Conservation (phyloP, 2,113 vertebrate species). For the Xiphophorus maculatus region DNA sequence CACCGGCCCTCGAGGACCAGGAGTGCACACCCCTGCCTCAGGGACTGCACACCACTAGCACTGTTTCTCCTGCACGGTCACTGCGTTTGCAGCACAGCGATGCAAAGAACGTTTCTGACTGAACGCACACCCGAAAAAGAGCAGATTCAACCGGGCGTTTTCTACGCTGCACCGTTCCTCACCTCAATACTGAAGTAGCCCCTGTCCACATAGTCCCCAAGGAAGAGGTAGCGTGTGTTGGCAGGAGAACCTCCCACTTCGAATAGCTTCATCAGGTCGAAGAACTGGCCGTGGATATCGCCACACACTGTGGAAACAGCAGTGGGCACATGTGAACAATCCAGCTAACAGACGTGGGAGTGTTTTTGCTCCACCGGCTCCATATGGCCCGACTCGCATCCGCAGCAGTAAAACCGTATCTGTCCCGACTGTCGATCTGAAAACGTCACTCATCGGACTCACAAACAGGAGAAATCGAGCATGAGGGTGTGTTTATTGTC, state of each 20-base stretch:
- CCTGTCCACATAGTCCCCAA: conserved; percentile 92
- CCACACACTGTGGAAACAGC: conserved; percentile 76
- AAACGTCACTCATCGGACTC: conserved; percentile 30
- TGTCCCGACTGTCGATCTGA: conserved; percentile 31
- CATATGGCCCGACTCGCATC: conserved; percentile 48
- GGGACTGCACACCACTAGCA: conserved; percentile 6
- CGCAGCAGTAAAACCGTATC: conserved; percentile 34
- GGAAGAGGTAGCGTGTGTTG: conserved; percentile 85
- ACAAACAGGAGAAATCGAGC: not conserved
- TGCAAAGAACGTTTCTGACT: not conserved
- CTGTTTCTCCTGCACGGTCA: conserved; percentile 15
- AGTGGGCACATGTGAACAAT: conserved; percentile 4
- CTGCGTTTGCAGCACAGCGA: conserved; percentile 5
- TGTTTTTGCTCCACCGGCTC: conserved; percentile 28
- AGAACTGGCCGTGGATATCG: conserved; percentile 85
- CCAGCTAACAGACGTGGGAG: conserved; percentile 4
- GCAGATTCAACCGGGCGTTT: not conserved
- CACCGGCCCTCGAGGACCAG: no score
- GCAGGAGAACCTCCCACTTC: conserved; percentile 85
- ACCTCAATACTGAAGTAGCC: conserved; percentile 93
- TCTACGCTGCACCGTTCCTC: conserved; percentile 19
- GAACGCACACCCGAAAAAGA: conserved; percentile 21
- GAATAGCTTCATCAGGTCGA: conserved; percentile 86
- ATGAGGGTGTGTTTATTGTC: not conserved
- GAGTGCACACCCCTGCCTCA: no score